Conservation (phyloP, 2,888 invertebrate species). For the Stenotaenia linearis region DNA sequence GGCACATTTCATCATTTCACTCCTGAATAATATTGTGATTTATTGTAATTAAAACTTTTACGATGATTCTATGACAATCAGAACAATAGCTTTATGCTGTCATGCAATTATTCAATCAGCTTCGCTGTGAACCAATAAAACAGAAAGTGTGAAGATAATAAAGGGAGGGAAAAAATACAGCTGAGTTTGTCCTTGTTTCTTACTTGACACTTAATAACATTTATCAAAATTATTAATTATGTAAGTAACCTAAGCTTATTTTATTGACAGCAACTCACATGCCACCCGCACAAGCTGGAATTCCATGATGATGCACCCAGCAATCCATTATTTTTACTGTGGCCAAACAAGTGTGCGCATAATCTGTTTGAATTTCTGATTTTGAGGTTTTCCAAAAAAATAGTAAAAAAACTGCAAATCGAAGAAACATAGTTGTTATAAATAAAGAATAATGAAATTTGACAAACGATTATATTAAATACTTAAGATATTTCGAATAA, state of each 20-base stretch:
- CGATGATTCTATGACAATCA: neutral
- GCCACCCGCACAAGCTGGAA: constrained; percentile 7
- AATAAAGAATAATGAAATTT: neutral
- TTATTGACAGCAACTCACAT: neutral
- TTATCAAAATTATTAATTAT: neutral
- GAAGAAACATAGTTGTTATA: neutral
- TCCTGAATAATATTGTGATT: neutral
- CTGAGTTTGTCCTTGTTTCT: neutral
- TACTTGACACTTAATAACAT: neutral
- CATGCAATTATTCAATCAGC: constrained; percentile 5
- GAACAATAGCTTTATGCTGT: neutral
- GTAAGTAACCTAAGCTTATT: neutral
- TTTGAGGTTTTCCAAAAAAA: neutral
- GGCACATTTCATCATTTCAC: neutral
- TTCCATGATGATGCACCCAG: neutral
- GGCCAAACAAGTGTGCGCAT: neutral
- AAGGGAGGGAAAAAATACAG: neutral
- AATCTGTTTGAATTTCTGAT: neutral
- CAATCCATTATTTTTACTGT: neutral
- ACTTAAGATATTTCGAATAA: too few species aligned
- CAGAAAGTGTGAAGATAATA: neutral
- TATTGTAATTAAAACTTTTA: neutral
- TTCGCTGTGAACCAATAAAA: neutral
- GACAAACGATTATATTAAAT: too few species aligned
- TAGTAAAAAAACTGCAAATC: neutral